Evolutionary conservation across 1,140 invertebrate species (phyloP), one percentile per base, ranked within the genome.

Genomic region (Drosophila littoralis): DNA sequence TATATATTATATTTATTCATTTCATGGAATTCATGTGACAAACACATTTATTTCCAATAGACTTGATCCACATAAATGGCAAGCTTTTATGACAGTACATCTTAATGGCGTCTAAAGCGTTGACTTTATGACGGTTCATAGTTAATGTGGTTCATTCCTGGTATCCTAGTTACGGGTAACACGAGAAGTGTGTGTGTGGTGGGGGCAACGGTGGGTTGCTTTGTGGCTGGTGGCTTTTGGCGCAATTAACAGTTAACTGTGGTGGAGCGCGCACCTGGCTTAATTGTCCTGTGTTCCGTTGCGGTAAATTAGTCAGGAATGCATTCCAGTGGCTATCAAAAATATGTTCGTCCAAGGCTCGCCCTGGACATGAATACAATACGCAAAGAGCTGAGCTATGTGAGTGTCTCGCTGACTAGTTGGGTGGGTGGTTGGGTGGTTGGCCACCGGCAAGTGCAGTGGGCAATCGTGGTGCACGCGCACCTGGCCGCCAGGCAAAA

Each of bases 251-350:
- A 71, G 66, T 43, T 68, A 51, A 12, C 51, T 43, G 17, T 43
- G 13, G 22, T 12, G 55, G 36, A 13, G 8, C 32, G 65, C 58
- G 55, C 58, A 63, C 57, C 59, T 75, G 57, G 36, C 72, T 61
- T 69, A 75, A 61, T 68, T 69, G 65, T 63, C 51, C 48, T 50
- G 66, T 58, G 52, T 57, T 28, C 22, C 66, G 46, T 61, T 75
- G 45, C 17, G 51, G 72, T 69, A 59, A 61, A 70, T 70, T 70
- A 75, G 66, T 55, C 42, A 50, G 46, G 51, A 69, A 69, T 17
- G 40, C 33, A 28, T 28, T 28, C 22, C 22, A 61, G 43, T 65
- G 45, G 57, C 42, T 69, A 55, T 60, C 55, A 61, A 69, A 43
- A 42, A 52, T 36, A 61, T 75, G 66, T 69, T 63, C 60, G 65